Base-by-base conservation (phyloP, 2,888 invertebrate species). In the Hyposoter dolosus region DNA sequence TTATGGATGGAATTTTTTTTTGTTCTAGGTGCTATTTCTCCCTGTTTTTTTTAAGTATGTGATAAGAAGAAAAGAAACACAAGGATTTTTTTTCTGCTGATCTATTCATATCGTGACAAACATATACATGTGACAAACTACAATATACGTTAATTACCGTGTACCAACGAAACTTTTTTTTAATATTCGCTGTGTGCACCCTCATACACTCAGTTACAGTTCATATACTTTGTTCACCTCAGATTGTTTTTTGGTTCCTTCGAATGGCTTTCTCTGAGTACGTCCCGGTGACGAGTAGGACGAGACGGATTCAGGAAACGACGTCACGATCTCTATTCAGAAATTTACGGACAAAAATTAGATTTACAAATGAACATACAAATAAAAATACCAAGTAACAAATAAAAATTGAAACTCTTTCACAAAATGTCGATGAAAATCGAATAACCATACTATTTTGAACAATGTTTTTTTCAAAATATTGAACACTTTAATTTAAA, bases 1-100 rank as follows among this genome's bases (percentile, higher is more conserved):
- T 65, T 65, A 65, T 65, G 35, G 65, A 65, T 65, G 65, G 35
- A 65, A 65, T 65, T 32, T n/a, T 32, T 65, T 32, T 65, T 65
- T 65, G 65, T 65, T 65, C 65, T 32, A 65, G 65, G 65, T 65
- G 32, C 32, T 10, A 65, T 65, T 65, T n/a, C n/a, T n/a, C n/a
- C n/a, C n/a, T n/a, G n/a, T n/a, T n/a, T n/a, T n/a, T n/a, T n/a
- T n/a, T n/a, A n/a, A n/a, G n/a, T n/a, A n/a, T n/a, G n/a, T n/a
- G n/a, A n/a, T n/a, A n/a, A n/a, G n/a, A n/a, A n/a, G n/a, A n/a
- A n/a, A n/a, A n/a, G n/a, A n/a, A n/a, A n/a, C n/a, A n/a, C n/a
- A n/a, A n/a, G n/a, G n/a, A n/a, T n/a, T n/a, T n/a, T n/a, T n/a
- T n/a, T n/a, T n/a, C n/a, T n/a, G n/a, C n/a, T n/a, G n/a, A n/a